Evolutionary conservation across 2,888 invertebrate genomes (phyloP), one percentile per base, ranked within the genome.

Genomic region (Allacma fusca): DNA sequence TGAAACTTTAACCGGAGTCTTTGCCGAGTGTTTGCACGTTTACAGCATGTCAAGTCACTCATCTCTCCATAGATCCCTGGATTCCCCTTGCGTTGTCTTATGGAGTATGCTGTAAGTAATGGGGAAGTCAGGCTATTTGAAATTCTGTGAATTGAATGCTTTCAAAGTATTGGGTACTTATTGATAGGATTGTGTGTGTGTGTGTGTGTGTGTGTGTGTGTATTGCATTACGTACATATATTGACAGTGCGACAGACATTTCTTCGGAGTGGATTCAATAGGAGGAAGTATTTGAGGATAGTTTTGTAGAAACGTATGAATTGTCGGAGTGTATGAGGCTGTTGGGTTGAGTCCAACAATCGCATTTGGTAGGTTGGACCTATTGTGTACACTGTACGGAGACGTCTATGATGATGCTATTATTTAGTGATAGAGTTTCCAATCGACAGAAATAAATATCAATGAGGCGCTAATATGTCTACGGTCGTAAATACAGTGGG

Each of bases 391-490:
- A 7, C 9, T 50, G n/a, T 50, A 19, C n/a, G n/a, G 4, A 50
- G n/a, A n/a, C n/a, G n/a, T n/a, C n/a, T n/a, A n/a, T 50, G 50
- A 50, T 50, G 50, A 1, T 50, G 50, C 50, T 50, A 5, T 50
- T 50, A 50, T 50, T 50, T 16, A n/a, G 19, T 50, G 50, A 50
- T 50, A 50, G 50, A 50, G 50, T 50, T 50, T 50, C n/a, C 19
- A 50, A 50, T 50, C 24, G 62, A 67, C 68, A 40, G 40, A 68
- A 68, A 68, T 68, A 68, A 68, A 68, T 68, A 68, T 34, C 40
- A 68, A 68, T 68, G 68, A 68, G 68, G 68, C 68, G 68, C 68
- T 68, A 68, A 68, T 68, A 29, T 40, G 68, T 68, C 68, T 68
- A 23, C 62, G 43, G 28, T 68, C 68, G 21, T 68, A 68, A 68